These are phyloP conservation scores for Halyomorpha halys DNA, from an alignment of 1,140 invertebrate species.

Conservation along the genomic window DNA sequence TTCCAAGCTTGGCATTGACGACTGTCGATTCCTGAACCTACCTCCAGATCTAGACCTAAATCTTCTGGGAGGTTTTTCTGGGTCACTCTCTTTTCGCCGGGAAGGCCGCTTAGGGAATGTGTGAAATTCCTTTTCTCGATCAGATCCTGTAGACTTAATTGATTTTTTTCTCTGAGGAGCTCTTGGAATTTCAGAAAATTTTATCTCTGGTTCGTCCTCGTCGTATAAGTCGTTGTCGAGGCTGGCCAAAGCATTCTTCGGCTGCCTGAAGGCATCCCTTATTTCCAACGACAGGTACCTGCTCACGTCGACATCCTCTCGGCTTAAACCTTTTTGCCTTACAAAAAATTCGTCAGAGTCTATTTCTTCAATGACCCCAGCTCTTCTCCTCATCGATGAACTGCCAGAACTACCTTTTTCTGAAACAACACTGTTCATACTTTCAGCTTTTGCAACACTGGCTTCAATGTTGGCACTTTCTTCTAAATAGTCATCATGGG, in stretches of 20 bases:
- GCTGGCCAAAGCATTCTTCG: slow-evolving; percentile 49
- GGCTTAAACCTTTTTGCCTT: slow-evolving; percentile 63
- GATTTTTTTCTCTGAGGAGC: slow-evolving; percentile 35
- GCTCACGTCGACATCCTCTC: slow-evolving; percentile 66
- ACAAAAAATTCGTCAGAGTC: slow-evolving; percentile 79
- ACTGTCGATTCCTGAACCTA: slow-evolving; percentile 7
- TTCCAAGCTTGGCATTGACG: slow-evolving; percentile 25
- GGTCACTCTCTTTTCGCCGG: slow-evolving; percentile 20
- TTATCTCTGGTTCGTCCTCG: slow-evolving; percentile 31
- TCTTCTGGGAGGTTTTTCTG: slow-evolving; percentile 28
- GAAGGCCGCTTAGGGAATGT: slow-evolving; percentile 23
- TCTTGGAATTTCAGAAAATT: slow-evolving; percentile 31
- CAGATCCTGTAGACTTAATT: slow-evolving; percentile 30
- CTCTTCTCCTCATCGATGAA: slow-evolving; percentile 40
- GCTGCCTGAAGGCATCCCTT: slow-evolving; percentile 57
- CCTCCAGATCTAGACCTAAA: slow-evolving; percentile 17
- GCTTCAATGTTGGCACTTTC: slow-evolving; percentile 23
- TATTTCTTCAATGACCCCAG: slow-evolving; percentile 66
- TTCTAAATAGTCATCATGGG: slow-evolving; percentile 31
- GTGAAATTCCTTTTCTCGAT: slow-evolving; percentile 16
- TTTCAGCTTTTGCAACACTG: slow-evolving; percentile 28
- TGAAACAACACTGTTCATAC: slow-evolving; percentile 27
- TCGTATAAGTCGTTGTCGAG: slow-evolving; percentile 39
- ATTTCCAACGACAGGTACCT: slow-evolving; percentile 66
- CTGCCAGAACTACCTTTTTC: slow-evolving; percentile 42